A percentile compares a stretch with the other conserved stretches of the same genome.
Evolutionary conservation across 1,140 invertebrate species (phyloP).

Genomic region (Drosophila parabipectinata): DNA sequence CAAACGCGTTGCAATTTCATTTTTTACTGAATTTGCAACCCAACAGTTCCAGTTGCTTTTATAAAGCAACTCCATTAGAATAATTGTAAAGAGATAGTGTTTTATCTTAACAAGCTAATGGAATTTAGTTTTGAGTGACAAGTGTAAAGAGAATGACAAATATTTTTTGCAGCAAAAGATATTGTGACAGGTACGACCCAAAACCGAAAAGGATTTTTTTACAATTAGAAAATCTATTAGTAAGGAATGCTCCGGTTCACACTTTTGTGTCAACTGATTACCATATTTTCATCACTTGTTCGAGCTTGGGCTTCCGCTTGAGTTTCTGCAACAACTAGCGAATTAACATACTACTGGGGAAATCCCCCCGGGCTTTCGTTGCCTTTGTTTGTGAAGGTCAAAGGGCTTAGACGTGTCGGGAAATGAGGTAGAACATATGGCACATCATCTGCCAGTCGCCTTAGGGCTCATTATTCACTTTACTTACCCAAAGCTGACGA

Average conservation of each 20-base stretch:
- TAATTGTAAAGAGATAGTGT: slow-evolving; percentile 36
- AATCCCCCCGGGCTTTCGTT: slow-evolving; percentile 30
- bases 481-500: slow-evolving; percentile 1
- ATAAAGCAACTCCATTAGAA: slow-evolving; percentile 38
- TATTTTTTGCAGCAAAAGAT: not conserved
- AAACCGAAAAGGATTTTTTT: not conserved
- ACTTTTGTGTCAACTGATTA: slow-evolving; percentile 55
- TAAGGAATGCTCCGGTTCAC: not conserved
- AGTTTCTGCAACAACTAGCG: slow-evolving; percentile 22
- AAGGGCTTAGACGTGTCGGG: slow-evolving; percentile 24
- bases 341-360: slow-evolving; percentile 56
- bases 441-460: slow-evolving; percentile 31
- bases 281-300: slow-evolving; percentile 48
- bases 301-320: slow-evolving; percentile 13
- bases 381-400: slow-evolving; percentile 36
- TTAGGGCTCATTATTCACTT: slow-evolving; percentile 51
- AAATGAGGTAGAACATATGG: slow-evolving; percentile 8
- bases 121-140: slow-evolving; percentile 4
- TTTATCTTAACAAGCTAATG: slow-evolving; percentile 15
- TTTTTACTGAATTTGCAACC: slow-evolving; percentile 4
- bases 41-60: slow-evolving; percentile 26
- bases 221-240: slow-evolving; percentile 13
- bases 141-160: slow-evolving; percentile 13
- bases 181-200: not conserved
- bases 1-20: slow-evolving; percentile 31